Conservation (phyloP, 2,797 vertebrate species). For the Zenarchopterus dispar region DNA sequence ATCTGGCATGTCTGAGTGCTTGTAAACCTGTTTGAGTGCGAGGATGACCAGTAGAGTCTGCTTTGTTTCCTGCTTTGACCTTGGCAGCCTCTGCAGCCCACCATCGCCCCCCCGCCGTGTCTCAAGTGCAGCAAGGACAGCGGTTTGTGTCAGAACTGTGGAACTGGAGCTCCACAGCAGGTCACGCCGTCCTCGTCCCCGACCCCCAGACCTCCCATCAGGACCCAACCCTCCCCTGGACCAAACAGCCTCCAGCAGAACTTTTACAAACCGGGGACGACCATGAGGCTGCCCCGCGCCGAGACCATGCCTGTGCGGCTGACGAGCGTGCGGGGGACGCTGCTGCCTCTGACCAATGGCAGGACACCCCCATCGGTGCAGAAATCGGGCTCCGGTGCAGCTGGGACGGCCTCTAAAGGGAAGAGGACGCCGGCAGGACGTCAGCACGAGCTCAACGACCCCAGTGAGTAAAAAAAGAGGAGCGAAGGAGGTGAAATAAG, state of each 20-base stretch:
- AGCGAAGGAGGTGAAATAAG: too few relatives aligned
- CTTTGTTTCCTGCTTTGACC: background rate
- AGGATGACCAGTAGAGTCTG: background rate
- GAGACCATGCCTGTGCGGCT: conserved; percentile 74
- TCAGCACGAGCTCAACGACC: conserved; percentile 88
- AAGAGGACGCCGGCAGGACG: conserved; percentile 76
- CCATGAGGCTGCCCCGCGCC: conserved; percentile 64
- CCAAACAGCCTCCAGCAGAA: conserved; percentile 79
- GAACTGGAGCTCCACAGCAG: conserved; percentile 73
- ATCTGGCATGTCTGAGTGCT: too few relatives aligned
- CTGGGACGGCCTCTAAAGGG: conserved; percentile 77
- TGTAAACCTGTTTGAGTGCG: too few relatives aligned
- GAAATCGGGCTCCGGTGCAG: conserved; percentile 66
- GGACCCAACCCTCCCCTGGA: conserved; percentile 81
- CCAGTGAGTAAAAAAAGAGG: conserved; percentile 85
- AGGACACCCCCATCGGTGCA: conserved; percentile 76
- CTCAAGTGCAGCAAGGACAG: conserved; percentile 83
- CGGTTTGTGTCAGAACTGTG: conserved; percentile 85
- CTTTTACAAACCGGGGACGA: conserved; percentile 84
- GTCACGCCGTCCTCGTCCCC: conserved; percentile 75
- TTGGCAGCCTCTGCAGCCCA: conserved; percentile 77
- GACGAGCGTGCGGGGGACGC: conserved; percentile 72
- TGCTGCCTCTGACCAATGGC: conserved; percentile 81
- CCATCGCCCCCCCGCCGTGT: conserved; percentile 80
- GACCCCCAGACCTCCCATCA: conserved; percentile 86